phyloP scores from a whole-genome alignment of 2,797 vertebrate genomes.

The Pangasius macronema region DNA sequence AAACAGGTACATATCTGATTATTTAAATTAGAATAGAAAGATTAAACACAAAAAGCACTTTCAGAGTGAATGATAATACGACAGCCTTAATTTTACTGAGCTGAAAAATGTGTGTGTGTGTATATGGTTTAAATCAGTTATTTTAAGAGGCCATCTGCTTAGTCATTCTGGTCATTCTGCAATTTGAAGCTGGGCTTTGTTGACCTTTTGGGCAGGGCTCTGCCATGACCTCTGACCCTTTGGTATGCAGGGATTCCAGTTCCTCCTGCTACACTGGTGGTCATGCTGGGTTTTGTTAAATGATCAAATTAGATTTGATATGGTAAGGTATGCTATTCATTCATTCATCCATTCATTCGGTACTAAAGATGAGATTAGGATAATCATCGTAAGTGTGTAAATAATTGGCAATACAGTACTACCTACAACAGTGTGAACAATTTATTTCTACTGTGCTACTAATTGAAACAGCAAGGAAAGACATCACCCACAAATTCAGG shows the following conservation, averaged over 20 bases:
- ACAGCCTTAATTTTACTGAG: background rate
- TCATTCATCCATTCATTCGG: background rate
- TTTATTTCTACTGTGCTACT: background rate
- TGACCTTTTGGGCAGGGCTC: slow-evolving; percentile 53
- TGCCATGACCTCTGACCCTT: slow-evolving; percentile 49
- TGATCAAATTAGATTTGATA: slow-evolving; percentile 16
- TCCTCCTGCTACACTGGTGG: slow-evolving; percentile 46
- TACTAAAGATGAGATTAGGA: background rate
- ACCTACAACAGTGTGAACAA: background rate
- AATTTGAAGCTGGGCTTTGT: slow-evolving; percentile 40
- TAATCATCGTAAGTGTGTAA: background rate
- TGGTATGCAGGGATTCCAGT: slow-evolving; percentile 53
- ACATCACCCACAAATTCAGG: slow-evolving; percentile 47
- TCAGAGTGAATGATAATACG: background rate
- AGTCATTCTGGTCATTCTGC: slow-evolving; percentile 44
- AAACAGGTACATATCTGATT: background rate
- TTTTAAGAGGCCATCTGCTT: slow-evolving; percentile 52
- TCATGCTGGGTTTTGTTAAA: slow-evolving; percentile 37
- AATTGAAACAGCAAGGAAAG: slow-evolving; percentile 34
- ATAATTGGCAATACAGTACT: background rate
- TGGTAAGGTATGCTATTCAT: slow-evolving; percentile 7
- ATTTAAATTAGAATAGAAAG: background rate
- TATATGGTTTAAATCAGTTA: slow-evolving; percentile 29
- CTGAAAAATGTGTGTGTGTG: background rate
- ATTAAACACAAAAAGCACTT: background rate